Base-by-base conservation (phyloP, 30 jellyfish, hydroid and myxozoan genomes). In the Phacellophora camtschatica region DNA sequence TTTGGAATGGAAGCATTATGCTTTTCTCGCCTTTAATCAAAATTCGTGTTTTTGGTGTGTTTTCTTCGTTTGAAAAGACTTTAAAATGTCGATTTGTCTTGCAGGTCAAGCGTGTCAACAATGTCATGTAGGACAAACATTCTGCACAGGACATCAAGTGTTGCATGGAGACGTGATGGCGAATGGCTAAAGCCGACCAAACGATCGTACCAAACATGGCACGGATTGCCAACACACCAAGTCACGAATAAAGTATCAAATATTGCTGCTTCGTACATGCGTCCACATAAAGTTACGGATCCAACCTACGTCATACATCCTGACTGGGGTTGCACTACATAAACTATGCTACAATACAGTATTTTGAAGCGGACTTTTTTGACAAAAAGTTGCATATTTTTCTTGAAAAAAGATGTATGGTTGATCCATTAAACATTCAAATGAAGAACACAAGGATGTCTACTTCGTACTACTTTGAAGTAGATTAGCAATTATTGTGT, bases 161-260 rank as follows among this genome's bases (percentile, higher is more conserved):
- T 80, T 10, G 91, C 84, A 2, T 80, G 91, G 91, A 64, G 91
- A 66, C 83, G 91, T 32, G 91, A 80, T 31, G 66, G 91, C 70
- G 29, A 83, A 13, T 80, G 91, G 91, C 70, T 80, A 15, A 65
- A 80, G 45, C 91, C 91, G 28, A 66, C 55, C 22, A 65, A 53
- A 48, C 2, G 50, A 1, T 30, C 72, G 0, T 56, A 80, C 37
- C 91, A 66, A 33, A 54, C 91, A 22, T 80, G 91, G 91, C 91
- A 80, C 66, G 91, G 91, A 11, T 18, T 80, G 36, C 80, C 80
- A 7, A 22, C 11, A 22, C 33, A 45, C 23, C 77, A 74, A 8
- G n/a, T 37, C 13, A 33, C 49, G 3, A 25, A 24, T 41, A 65
- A 53, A 24, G 51, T 24, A 30, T 25, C 69, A 0, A 80, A 80